Percentiles rank a stretch among this genome's conserved stretches.
These are phyloP conservation scores for Sciurus niger DNA, from an alignment of 2,113 vertebrate genomes.

Conservation along the genomic window DNA sequence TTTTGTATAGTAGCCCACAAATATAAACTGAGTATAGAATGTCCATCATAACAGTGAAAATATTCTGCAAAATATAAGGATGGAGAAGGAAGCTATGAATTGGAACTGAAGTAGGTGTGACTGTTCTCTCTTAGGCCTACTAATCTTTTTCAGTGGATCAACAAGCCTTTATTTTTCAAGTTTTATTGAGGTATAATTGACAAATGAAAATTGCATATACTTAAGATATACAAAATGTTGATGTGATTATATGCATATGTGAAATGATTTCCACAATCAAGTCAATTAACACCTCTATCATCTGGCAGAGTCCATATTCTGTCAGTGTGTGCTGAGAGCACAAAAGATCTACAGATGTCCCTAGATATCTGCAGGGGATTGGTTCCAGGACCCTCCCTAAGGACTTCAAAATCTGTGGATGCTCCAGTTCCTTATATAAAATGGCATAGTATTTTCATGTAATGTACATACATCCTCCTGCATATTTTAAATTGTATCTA, in stretches of 20 bases:
- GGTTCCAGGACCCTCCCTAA: not conserved
- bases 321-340: not conserved
- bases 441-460: not conserved
- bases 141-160: not conserved
- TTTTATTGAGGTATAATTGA: not conserved
- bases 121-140: not conserved
- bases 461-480: not conserved
- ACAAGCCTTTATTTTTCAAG: not conserved
- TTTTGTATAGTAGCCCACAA: slow-evolving; percentile 6
- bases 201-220: not conserved
- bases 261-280: not conserved
- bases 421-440: not conserved
- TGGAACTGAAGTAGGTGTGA: not conserved
- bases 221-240: not conserved
- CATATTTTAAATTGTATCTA: not conserved
- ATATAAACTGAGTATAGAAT: slow-evolving; percentile 26
- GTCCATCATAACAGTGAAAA: not conserved
- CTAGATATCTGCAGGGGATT: not conserved
- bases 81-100: not conserved
- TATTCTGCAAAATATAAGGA: not conserved
- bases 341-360: not conserved
- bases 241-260: not conserved
- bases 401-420: not conserved
- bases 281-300: not conserved
- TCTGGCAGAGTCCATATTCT: not conserved